Evolutionary conservation across 1,140 invertebrate species (phyloP).

Genomic region (Calycopis cecrops): DNA sequence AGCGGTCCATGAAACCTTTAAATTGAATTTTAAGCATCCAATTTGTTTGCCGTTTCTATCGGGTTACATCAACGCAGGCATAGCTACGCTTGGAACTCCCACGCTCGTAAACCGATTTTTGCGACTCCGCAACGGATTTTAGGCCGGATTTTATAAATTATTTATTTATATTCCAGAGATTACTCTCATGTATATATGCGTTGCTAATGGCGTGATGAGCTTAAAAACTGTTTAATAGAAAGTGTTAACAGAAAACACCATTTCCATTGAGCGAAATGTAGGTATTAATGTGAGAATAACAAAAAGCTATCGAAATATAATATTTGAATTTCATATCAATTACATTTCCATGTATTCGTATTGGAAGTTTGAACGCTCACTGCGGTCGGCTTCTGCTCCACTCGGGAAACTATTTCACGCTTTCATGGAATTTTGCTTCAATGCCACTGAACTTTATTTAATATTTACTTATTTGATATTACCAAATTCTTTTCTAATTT

Average conservation of each 20-base stretch:
- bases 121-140: conserved; percentile 35
- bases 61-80: conserved; percentile 41
- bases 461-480: neutral
- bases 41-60: conserved; percentile 60
- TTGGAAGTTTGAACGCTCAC: conserved; percentile 11
- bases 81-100: conserved; percentile 36
- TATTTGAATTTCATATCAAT: conserved; percentile 2
- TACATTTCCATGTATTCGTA: conserved; percentile 1
- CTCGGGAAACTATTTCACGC: conserved; percentile 31
- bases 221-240: too few species aligned
- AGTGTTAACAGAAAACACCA: too few species aligned
- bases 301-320: too few species aligned
- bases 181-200: conserved; percentile 19
- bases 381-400: conserved; percentile 5
- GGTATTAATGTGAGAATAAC: too few species aligned
- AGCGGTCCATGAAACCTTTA: conserved; percentile 68
- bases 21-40: conserved; percentile 75
- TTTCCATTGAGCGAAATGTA: too few species aligned
- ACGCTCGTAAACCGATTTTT: conserved; percentile 62
- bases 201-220: neutral
- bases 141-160: conserved; percentile 55
- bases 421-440: conserved; percentile 21
- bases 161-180: conserved; percentile 34
- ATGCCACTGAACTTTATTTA: conserved; percentile 17
- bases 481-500: too few species aligned